Conservation (phyloP, 2,797 vertebrate genomes). For the Eidolon dupreanum region DNA sequence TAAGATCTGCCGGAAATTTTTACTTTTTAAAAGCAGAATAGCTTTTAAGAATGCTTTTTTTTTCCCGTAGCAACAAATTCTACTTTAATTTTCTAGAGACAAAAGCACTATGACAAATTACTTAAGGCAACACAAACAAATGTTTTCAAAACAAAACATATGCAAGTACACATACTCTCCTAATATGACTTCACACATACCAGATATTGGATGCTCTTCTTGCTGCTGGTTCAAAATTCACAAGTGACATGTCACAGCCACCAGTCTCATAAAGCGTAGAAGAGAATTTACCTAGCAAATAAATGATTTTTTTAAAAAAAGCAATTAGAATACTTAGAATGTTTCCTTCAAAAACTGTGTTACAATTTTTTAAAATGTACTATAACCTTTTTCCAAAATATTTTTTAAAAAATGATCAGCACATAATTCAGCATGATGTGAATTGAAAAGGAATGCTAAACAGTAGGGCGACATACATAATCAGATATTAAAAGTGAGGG, state of each 20-base stretch:
- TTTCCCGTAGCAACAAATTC: slow-evolving; percentile 5
- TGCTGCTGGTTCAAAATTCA: slow-evolving; percentile 98
- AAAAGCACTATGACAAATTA: slow-evolving; percentile 20
- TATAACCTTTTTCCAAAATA: neutral
- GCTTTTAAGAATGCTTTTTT: slow-evolving; percentile 21
- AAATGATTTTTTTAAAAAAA: slow-evolving; percentile 75
- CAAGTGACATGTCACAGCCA: slow-evolving; percentile 98
- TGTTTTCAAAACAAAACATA: slow-evolving; percentile 49
- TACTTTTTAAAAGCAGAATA: slow-evolving; percentile 9
- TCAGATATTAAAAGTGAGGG: neutral
- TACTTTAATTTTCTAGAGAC: slow-evolving; percentile 28
- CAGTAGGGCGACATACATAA: neutral
- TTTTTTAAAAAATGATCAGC: slow-evolving; percentile 18
- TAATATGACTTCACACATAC: slow-evolving; percentile 88
- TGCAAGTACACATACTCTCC: neutral
- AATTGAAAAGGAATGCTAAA: slow-evolving; percentile 3
- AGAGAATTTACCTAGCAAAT: slow-evolving; percentile 94
- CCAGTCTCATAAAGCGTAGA: slow-evolving; percentile 96
- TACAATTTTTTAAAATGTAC: slow-evolving; percentile 38
- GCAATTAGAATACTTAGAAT: slow-evolving; percentile 66
- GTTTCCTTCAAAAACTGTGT: slow-evolving; percentile 28
- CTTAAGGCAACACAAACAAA: slow-evolving; percentile 16
- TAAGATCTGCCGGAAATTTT: neutral
- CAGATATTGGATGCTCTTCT: slow-evolving; percentile 99
- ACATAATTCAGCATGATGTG: neutral